These are phyloP conservation scores for Buphagus erythrorhynchus DNA, from an alignment of 2,797 vertebrate genomes.

Conservation along the genomic window DNA sequence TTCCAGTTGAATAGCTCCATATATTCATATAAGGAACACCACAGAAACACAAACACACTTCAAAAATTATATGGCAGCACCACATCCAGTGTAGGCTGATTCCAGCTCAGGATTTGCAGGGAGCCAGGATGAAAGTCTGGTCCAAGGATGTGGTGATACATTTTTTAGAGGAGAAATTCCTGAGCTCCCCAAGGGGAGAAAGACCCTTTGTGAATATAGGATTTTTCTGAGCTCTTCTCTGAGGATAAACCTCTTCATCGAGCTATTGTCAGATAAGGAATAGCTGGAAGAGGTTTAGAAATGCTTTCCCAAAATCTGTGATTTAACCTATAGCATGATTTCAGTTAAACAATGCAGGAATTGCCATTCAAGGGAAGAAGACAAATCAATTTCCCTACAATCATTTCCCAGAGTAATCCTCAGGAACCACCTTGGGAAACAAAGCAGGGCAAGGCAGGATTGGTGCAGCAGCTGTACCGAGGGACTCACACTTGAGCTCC, in stretches of 20 bases:
- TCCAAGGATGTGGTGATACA: neutral
- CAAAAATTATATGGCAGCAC: neutral
- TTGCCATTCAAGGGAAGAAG: neutral
- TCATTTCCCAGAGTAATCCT: neutral
- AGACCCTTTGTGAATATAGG: neutral
- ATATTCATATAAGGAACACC: neutral
- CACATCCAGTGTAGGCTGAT: neutral
- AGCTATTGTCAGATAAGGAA: neutral
- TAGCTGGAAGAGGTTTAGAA: constrained; percentile 8
- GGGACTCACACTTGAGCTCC: neutral
- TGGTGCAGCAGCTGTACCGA: neutral
- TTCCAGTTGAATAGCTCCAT: neutral
- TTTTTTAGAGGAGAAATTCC: neutral
- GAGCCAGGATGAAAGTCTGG: neutral
- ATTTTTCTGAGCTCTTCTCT: neutral
- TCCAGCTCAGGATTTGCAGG: neutral
- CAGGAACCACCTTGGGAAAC: neutral
- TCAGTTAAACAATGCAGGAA: neutral
- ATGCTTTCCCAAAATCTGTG: neutral
- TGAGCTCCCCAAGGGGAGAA: neutral
- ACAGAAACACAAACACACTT: neutral
- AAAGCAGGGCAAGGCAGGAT: neutral
- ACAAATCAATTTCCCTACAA: neutral
- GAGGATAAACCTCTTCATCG: neutral
- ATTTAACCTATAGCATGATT: neutral